Conservation (phyloP, 2,888 invertebrate genomes). For the Meganola albula region DNA sequence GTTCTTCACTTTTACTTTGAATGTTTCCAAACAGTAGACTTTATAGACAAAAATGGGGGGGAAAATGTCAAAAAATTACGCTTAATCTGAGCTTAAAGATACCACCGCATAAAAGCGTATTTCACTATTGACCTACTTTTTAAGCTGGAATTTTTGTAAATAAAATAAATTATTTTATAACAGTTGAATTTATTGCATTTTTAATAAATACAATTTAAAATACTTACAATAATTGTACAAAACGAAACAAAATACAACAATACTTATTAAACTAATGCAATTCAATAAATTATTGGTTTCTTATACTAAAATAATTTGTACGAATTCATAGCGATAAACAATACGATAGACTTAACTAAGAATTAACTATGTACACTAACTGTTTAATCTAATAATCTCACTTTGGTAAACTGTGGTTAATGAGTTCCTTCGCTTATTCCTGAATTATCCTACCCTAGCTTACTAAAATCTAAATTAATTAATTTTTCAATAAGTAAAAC, state of each 20-base stretch:
- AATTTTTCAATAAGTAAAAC: no score
- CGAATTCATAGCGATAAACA: conserved; percentile 41
- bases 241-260: conserved; percentile 75
- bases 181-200: conserved; percentile 63
- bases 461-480: neutral
- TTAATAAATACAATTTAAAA: conserved; percentile 71
- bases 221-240: conserved; percentile 58
- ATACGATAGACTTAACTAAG: conserved; percentile 25
- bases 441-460: conserved; percentile 5
- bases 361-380: conserved; percentile 46
- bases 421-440: conserved; percentile 48
- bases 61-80: no score
- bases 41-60: no score
- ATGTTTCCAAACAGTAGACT: no score
- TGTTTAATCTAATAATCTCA: conserved; percentile 73
- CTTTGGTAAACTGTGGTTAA: conserved; percentile 79
- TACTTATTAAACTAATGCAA: conserved; percentile 45
- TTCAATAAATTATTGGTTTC: conserved; percentile 63
- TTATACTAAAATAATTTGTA: conserved; percentile 69
- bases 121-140: neutral
- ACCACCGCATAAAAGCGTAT: no score
- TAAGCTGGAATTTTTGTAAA: conserved; percentile 12
- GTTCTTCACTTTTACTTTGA: no score
- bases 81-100: no score
- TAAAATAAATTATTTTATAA: conserved; percentile 44